Evolutionary conservation across 2,888 invertebrate genomes (phyloP).

Genomic region (Trachelus troglodyta): DNA sequence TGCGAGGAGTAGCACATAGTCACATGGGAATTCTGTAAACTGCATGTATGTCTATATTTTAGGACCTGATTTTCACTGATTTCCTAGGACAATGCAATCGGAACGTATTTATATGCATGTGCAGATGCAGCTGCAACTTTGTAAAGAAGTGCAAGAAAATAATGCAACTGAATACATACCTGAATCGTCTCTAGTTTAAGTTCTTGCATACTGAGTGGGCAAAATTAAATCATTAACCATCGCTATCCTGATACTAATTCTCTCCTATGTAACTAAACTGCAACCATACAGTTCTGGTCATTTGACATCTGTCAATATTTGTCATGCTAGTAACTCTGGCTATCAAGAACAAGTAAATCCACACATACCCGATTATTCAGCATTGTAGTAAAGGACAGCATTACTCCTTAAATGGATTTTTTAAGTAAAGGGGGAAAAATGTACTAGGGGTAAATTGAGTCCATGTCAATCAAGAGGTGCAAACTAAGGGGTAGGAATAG

Average conservation of each 20-base stretch:
- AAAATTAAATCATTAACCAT: no score
- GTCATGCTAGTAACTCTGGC: no score
- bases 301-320: no score
- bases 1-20: background rate
- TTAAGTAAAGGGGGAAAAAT: no score
- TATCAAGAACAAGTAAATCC: no score
- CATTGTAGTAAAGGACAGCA: no score
- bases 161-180: background rate
- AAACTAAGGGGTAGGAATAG: background rate
- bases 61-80: background rate
- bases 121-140: background rate
- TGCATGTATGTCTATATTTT: background rate
- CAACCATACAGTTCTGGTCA: no score
- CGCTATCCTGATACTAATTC: no score
- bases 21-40: background rate
- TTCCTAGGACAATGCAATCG: background rate
- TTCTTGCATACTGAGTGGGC: background rate
- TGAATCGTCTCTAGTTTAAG: background rate
- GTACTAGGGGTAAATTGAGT: background rate
- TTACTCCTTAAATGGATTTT: no score
- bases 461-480: background rate
- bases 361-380: no score
- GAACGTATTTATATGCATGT: background rate
- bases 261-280: no score
- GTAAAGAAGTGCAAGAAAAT: background rate